These are phyloP conservation scores for Halcyon malimbica DNA, from an alignment of 2,113 vertebrate genomes.

Conservation along the genomic window DNA sequence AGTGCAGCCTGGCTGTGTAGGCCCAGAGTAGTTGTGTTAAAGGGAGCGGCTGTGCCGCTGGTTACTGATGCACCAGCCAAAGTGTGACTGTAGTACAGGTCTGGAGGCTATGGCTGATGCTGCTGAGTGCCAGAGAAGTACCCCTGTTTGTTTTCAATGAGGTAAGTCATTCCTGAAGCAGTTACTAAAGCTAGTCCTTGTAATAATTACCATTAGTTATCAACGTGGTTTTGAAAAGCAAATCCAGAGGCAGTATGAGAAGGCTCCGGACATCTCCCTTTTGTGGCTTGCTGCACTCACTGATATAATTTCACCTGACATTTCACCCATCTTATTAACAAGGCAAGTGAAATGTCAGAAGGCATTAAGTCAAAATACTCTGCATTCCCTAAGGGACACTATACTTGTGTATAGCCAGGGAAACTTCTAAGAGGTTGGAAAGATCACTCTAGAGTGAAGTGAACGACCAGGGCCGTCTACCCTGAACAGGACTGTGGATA, in stretches of 20 bases:
- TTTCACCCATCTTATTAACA: conserved; percentile 38
- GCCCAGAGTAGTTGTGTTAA: not conserved
- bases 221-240: not conserved
- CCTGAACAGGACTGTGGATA: not conserved
- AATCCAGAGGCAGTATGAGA: not conserved
- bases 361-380: conserved; percentile 37
- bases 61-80: not conserved
- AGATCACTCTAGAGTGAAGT: not conserved
- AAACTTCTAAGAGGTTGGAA: not conserved
- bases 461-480: not conserved
- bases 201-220: not conserved
- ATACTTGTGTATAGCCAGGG: not conserved
- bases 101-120: not conserved
- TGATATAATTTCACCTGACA: conserved; percentile 59
- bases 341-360: conserved; percentile 54
- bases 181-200: not conserved
- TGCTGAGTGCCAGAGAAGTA: not conserved
- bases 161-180: not conserved
- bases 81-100: no score
- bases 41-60: not conserved
- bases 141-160: rapidly evolving
- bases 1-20: rapidly evolving
- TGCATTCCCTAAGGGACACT: conserved; percentile 10
- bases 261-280: not conserved
- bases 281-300: not conserved